These are phyloP conservation scores for Thryonomys swinderianus DNA, from an alignment of 2,113 vertebrate species.

Conservation along the genomic window DNA sequence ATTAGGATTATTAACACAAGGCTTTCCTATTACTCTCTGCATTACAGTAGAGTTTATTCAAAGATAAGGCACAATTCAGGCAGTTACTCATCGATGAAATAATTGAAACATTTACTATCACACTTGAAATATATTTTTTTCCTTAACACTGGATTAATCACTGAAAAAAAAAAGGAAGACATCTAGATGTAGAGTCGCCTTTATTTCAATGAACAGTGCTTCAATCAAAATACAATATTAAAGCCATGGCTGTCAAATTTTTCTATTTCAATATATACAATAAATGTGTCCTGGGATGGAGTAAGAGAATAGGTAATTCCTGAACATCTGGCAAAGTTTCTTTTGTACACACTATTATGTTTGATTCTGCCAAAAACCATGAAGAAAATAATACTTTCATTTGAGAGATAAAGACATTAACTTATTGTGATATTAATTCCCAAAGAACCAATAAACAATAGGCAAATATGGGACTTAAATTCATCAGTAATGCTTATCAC, in stretches of 20 bases:
- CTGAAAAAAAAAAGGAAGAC: not conserved
- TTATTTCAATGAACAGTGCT: not conserved
- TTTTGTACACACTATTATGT: not conserved
- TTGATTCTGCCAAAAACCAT: not conserved
- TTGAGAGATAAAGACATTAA: not conserved
- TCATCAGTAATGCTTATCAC: not conserved
- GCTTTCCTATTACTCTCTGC: not conserved
- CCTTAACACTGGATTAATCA: not conserved
- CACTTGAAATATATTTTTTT: conserved; percentile 13
- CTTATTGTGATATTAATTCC: not conserved
- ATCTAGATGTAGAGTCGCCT: not conserved
- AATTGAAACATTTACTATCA: not conserved
- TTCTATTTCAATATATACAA: not conserved
- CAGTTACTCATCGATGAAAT: not conserved
- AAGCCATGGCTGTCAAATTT: not conserved
- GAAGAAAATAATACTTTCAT: not conserved
- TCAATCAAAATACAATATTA: no score
- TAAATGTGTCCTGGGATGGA: not conserved
- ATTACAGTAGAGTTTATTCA: not conserved
- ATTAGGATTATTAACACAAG: not conserved
- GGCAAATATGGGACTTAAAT: not conserved
- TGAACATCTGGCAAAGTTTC: not conserved
- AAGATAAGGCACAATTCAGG: not conserved
- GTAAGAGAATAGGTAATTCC: not conserved
- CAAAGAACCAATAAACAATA: not conserved